Evolutionary conservation across 2,113 vertebrate genomes (phyloP), one percentile per base, ranked within the genome.

Genomic region (Chaetura pelagica): DNA sequence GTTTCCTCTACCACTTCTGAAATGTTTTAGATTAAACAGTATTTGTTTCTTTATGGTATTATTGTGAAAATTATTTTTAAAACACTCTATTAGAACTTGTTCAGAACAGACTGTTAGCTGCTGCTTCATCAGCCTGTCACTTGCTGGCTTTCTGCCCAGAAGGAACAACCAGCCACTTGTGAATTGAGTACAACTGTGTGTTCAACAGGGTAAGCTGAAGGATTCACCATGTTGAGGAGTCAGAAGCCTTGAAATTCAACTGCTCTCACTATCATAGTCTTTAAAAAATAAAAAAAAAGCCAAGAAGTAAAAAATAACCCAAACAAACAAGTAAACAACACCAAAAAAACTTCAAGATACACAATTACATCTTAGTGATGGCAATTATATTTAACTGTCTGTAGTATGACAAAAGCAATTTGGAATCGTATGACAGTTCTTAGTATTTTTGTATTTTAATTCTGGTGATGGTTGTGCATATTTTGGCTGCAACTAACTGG

Each of bases 281-380:
- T 27, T 32, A 32, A 17, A 55, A 55, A 29, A 54, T 14, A 52
- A 55, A 55, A 55, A 52, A 6, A 27, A 54, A 55, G 8, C 52
- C 52, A 15, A 9, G 21, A 55, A 55, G 29, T 23, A 51, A 52
- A 26, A 52, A 26, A 12, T 23, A 51, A 49, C 20, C 21, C 52
- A 24, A 15, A 0, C 11, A 29, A 49, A 9, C 10, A 26, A 66
- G 29, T 20, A 46, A 83, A 42, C 9, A 27, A 0, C 11, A 32
- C 12, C 6, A n/a, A 20, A 63, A 63, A 59, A 68, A 1, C 12
- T 58, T 11, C 34, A 69, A 63, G 9, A 18, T 44, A 2, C 11
- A 9, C 46, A 69, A 6, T 71, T 44, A 13, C 40, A 0, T 52
- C 7, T 23, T 74, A 52, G 23, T 10, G 23, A 57, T n/a, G 7